Evolutionary conservation across 1,140 invertebrate genomes (phyloP), one percentile per base, ranked within the genome.

Genomic region (Heliconius hewitsoni): DNA sequence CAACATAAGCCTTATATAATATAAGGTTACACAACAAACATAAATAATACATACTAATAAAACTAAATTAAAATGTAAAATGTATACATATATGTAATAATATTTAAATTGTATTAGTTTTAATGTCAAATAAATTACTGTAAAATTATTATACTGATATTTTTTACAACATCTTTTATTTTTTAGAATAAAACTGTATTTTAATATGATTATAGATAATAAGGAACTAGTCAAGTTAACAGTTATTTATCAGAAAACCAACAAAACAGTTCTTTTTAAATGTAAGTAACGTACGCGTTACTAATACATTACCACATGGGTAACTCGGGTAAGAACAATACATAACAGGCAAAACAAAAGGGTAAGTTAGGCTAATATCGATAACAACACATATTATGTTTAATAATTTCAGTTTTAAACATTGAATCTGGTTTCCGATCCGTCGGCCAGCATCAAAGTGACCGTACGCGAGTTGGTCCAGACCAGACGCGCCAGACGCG

Each of bases 381-480:
- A 66, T 57, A 23, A 57, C 60, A 66, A 30, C 27, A 66, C n/a
- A 66, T 66, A 66, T 66, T 30, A 13, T 66, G 11, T 66, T 3
- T 19, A 34, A 30, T 37, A n/a, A 16, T 71, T 16, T 71, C 8
- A 8, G 27, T 71, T 18, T 72, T 97, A 98, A 78, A 98, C 97
- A 90, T 98, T 98, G 91, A 98, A 98, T 70, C 98, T 95, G 46
- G 98, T 98, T 94, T 99, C 98, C 0, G 97, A 98, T 19, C 98
- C 98, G 91, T 99, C 98, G 11, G 98, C 97, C 80, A 99, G 95
- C 97, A 99, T 98, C 8, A 99, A 94, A 0, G 98, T 98, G 8
- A 99, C 98, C n/a, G 97, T 97, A 73, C 98, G 96, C 88, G 98
- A 97, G 82, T 97, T 98, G 46, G 98, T 98, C 98, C 98, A 99